Evolutionary conservation across 1,140 invertebrate genomes (phyloP).

Genomic region (Lepidurus couesii): DNA sequence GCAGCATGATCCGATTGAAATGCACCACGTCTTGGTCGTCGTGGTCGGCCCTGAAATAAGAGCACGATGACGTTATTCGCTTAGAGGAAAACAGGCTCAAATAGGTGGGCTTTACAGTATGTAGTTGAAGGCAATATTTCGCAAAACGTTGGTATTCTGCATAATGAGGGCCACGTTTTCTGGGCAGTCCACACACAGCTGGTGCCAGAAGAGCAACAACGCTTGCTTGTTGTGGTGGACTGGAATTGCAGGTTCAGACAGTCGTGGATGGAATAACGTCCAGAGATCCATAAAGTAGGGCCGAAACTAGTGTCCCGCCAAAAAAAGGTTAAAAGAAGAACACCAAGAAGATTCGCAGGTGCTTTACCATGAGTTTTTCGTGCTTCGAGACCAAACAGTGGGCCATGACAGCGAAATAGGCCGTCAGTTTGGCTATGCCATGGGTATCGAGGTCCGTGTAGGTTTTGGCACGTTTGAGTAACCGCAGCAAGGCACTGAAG

Average conservation of each 20-base stretch:
- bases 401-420: conserved; percentile 82
- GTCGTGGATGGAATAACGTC: conserved; percentile 87
- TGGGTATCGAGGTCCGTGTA: conserved; percentile 78
- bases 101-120: conserved; percentile 68
- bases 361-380: conserved; percentile 81
- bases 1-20: conserved; percentile 87
- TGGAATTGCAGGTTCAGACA: conserved; percentile 89
- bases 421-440: conserved; percentile 82
- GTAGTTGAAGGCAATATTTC: conserved; percentile 94
- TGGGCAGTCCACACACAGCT: conserved; percentile 81
- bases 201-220: conserved; percentile 84
- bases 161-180: conserved; percentile 85
- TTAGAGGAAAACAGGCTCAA: not conserved
- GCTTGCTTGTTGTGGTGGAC: conserved; percentile 94
- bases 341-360: conserved; percentile 36
- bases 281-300: conserved; percentile 84
- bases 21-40: conserved; percentile 90
- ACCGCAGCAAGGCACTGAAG: conserved; percentile 39
- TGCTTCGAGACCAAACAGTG: conserved; percentile 81
- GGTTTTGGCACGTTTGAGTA: conserved; percentile 72
- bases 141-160: conserved; percentile 72
- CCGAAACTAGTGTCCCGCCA: conserved; percentile 57
- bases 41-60: conserved; percentile 69
- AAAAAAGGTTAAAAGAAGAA: conserved; percentile 34
- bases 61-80: not conserved